Evolutionary conservation across 2,888 invertebrate species (phyloP), one percentile per base, ranked within the genome.

Genomic region (Cataglyphis albicans): DNA sequence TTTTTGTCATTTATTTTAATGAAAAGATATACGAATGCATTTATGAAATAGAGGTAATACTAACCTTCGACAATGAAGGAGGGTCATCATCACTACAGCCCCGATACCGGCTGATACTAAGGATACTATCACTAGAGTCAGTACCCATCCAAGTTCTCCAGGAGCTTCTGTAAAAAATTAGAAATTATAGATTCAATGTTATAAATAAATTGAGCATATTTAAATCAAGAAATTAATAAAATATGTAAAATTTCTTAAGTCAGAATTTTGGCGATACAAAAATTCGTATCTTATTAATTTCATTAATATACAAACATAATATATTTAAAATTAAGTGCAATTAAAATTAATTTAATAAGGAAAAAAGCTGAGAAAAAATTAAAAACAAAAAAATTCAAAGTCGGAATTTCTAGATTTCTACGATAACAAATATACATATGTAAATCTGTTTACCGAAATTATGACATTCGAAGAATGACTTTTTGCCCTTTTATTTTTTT

Each of bases 1-100:
- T n/a, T 29, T 35, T 12, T 21, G 18, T 52, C 6, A n/a, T 44
- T 67, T 63, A n/a, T 1, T 25, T 29, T 72, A 32, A 32, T 10
- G 0, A 32, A 72, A 78, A 61, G 5, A 38, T 4, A 18, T 63
- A 15, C 12, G 4, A 44, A 15, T 12, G 1, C 5, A 15, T 21
- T 48, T 25, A n/a, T 35, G 18, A 38, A 44, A 52, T 68, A 55
- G n/a, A 29, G 35, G 38, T 61, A n/a, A 76, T 87, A 94, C 95
- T 94, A 94, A 96, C 96, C 96, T 96, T 95, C 96, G 95, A 94
- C 97, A 97, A 92, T 96, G 96, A 82, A 97, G 95, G 68, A 96
- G 96, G 90, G 96, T 96, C 92, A 97, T 96, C 97, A 97, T 97
- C 87, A 97, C 95, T 91, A 97, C 96, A 87, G 97, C 97, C 84